Conservation (phyloP, 2,888 invertebrate species). For the Andrena minutula region DNA sequence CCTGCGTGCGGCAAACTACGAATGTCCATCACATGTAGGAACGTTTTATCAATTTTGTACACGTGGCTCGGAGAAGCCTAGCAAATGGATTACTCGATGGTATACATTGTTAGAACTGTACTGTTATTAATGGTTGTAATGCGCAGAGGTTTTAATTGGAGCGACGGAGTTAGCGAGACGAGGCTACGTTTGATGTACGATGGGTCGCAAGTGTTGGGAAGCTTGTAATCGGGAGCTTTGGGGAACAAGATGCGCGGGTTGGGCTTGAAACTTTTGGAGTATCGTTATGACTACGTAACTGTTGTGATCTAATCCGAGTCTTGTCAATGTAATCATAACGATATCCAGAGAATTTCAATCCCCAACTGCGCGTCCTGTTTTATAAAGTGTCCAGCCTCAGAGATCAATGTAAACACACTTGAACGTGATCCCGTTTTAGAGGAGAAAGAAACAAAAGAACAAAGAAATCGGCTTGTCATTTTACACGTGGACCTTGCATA, state of each 20-base stretch:
- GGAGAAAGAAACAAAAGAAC: background rate
- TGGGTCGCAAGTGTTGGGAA: background rate
- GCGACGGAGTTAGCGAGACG: background rate
- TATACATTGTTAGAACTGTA: constrained; percentile 17
- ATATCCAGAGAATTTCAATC: too few species aligned
- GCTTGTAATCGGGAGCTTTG: background rate
- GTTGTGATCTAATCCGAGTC: too few species aligned
- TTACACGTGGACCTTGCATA: constrained; percentile 41
- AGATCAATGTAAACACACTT: background rate
- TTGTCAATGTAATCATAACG: too few species aligned
- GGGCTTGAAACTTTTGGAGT: background rate
- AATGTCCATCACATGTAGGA: constrained; percentile 34
- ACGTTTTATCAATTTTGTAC: constrained; percentile 55
- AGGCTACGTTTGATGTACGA: constrained; percentile 14
- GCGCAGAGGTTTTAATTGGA: constrained; percentile 1
- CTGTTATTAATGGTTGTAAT: constrained; percentile 36
- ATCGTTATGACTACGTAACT: background rate
- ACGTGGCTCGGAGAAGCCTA: constrained; percentile 24
- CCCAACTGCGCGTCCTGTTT: background rate
- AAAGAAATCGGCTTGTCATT: constrained; percentile 22
- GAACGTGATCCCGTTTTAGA: background rate
- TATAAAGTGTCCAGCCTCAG: background rate
- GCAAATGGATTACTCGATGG: constrained; percentile 35
- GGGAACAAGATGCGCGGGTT: background rate
- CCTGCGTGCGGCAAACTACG: constrained; percentile 8